Percentiles rank a stretch among this genome's conserved stretches.
These are phyloP conservation scores for Cranoglanis bouderius DNA, from an alignment of 2,113 vertebrate genomes.

Conservation along the genomic window DNA sequence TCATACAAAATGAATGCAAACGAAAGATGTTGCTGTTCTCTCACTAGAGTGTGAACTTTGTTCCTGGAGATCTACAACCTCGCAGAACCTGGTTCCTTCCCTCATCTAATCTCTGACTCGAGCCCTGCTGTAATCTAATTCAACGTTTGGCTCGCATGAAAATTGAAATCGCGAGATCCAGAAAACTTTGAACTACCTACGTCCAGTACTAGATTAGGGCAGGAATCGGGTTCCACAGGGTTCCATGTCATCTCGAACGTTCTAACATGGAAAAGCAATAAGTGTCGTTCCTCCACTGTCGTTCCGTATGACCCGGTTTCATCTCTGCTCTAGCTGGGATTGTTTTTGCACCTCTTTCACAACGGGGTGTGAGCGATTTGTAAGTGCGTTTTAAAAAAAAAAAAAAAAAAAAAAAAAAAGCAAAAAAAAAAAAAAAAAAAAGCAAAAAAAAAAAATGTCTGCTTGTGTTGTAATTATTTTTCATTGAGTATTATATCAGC, in stretches of 20 bases:
- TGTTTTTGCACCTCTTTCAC: conserved; percentile 46
- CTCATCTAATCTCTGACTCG: background rate
- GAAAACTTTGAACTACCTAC: background rate
- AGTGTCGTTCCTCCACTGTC: conserved; percentile 34
- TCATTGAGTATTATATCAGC: conserved; percentile 92
- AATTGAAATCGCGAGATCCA: background rate
- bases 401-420: conserved; percentile 63
- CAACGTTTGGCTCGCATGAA: background rate
- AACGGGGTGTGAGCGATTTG: conserved; percentile 80
- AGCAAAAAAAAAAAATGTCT: conserved; percentile 66
- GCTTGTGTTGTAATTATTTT: conserved; percentile 89
- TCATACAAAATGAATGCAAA: background rate
- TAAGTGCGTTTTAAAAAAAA: conserved; percentile 76
- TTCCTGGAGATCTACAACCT: background rate
- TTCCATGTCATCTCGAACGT: background rate
- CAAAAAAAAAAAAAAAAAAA: conserved; percentile 54
- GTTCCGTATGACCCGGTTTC: conserved; percentile 65
- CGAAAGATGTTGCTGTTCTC: background rate
- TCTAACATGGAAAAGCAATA: conserved; percentile 50
- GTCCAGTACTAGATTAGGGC: background rate
- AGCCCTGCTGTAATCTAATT: conserved; percentile 12
- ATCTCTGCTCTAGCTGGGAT: conserved; percentile 59
- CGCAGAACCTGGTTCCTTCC: background rate
- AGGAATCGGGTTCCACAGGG: background rate
- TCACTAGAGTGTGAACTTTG: background rate